A percentile compares a stretch with the other conserved stretches of the same genome.
These are phyloP conservation scores for Pithys albifrons DNA, from an alignment of 2,113 vertebrate species.

Conservation along the genomic window DNA sequence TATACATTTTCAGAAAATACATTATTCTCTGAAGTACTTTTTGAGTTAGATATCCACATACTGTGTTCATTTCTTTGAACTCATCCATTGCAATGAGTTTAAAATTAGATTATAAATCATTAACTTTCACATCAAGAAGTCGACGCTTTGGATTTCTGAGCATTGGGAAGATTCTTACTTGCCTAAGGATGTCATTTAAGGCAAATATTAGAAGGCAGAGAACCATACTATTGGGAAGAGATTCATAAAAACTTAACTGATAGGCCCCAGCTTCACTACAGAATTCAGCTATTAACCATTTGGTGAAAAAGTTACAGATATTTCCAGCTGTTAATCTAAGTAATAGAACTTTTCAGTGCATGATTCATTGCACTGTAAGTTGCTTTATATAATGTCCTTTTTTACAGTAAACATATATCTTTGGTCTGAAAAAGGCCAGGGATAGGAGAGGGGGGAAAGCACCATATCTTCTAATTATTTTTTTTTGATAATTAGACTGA, in stretches of 20 bases:
- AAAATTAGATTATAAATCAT: conserved; percentile 66
- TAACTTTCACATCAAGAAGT: conserved; percentile 54
- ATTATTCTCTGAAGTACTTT: conserved; percentile 29
- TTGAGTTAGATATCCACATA: conserved; percentile 29
- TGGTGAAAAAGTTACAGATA: not conserved
- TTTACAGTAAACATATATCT: fast-evolving
- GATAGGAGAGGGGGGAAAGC: not conserved
- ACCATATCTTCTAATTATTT: not conserved
- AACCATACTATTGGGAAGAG: not conserved
- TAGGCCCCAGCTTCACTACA: not conserved
- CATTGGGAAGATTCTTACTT: not conserved
- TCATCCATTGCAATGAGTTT: conserved; percentile 20
- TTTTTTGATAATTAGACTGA: not conserved
- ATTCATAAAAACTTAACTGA: not conserved
- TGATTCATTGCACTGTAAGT: not conserved
- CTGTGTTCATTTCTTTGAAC: conserved; percentile 53
- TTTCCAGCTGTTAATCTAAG: not conserved
- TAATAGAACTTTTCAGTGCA: not conserved
- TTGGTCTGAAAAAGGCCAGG: not conserved
- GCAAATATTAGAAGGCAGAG: not conserved
- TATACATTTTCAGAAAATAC: conserved; percentile 4
- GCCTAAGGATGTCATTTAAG: conserved; percentile 36
- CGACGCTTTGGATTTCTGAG: conserved; percentile 22
- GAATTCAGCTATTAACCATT: not conserved
- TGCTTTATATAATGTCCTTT: not conserved